Evolutionary conservation across 2,888 invertebrate genomes (phyloP).

Genomic region (Leucophenga maculata): DNA sequence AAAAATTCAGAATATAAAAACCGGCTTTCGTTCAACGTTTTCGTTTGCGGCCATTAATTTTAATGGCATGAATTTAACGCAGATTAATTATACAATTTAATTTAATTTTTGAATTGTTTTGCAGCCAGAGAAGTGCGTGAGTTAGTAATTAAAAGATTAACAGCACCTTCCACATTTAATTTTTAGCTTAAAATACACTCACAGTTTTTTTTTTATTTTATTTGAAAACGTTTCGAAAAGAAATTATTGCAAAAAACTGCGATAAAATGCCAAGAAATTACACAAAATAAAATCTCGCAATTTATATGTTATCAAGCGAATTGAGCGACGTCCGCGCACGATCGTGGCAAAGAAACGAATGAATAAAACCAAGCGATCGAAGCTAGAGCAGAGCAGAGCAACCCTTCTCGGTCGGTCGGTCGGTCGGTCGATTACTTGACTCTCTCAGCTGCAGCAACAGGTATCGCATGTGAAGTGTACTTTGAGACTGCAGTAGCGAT

Average conservation of each 20-base stretch:
- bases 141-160: neutral
- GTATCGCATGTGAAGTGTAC: neutral
- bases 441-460: neutral
- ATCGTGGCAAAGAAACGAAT: constrained; percentile 63
- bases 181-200: neutral
- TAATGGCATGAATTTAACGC: no score
- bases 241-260: no score
- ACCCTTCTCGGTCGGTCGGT: constrained; percentile 27
- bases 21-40: no score
- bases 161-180: neutral
- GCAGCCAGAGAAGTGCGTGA: no score
- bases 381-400: constrained; percentile 45
- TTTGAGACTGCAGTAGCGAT: neutral
- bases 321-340: constrained; percentile 55
- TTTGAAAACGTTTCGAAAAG: constrained; percentile 19
- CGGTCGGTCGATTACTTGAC: no score
- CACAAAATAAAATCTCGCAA: no score
- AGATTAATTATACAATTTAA: no score
- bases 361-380: constrained; percentile 43
- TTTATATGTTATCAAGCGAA: no score
- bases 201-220: constrained; percentile 7
- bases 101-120: neutral
- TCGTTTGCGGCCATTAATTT: no score
- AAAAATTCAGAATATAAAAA: no score
- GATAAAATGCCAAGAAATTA: no score